These are phyloP conservation scores for Drosophila guanche DNA, from an alignment of 1,140 invertebrate species.

Conservation along the genomic window DNA sequence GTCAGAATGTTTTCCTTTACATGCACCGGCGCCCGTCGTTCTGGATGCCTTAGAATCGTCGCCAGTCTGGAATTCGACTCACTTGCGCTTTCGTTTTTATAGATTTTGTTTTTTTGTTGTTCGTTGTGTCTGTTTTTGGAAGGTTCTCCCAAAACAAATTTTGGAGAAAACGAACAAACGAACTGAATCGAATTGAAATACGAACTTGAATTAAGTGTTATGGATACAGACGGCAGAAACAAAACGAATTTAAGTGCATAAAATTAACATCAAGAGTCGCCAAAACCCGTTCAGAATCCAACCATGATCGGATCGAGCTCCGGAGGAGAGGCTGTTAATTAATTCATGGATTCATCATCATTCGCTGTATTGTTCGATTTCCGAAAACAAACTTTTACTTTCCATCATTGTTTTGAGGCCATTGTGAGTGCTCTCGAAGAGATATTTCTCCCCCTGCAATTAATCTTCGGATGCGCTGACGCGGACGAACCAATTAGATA, in stretches of 20 bases:
- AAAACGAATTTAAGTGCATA: constrained; percentile 45
- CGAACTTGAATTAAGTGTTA: constrained; percentile 40
- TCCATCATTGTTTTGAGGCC: constrained; percentile 51
- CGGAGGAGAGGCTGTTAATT: constrained; percentile 41
- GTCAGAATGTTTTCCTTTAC: neutral
- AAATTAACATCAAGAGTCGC: constrained; percentile 50
- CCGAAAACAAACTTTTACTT: constrained; percentile 74
- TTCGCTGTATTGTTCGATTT: constrained; percentile 58
- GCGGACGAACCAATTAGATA: constrained; percentile 65
- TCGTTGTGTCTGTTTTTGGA: neutral
- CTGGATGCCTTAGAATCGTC: constrained; percentile 8
- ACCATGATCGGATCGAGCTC: constrained; percentile 23
- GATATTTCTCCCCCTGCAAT: constrained; percentile 68
- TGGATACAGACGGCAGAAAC: constrained; percentile 22
- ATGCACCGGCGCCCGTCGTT: neutral
- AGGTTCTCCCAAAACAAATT: constrained; percentile 15
- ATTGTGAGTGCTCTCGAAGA: constrained; percentile 49
- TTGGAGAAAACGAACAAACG: constrained; percentile 24
- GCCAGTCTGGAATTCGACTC: neutral
- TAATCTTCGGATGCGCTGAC: constrained; percentile 51
- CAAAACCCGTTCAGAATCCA: constrained; percentile 70
- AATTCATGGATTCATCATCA: constrained; percentile 69
- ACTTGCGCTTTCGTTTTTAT: constrained; percentile 5
- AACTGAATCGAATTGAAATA: constrained; percentile 21
- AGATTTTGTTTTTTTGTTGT: neutral